Base-by-base conservation (phyloP, 92 coral and sea anemone genomes). In the Siderastrea siderea region DNA sequence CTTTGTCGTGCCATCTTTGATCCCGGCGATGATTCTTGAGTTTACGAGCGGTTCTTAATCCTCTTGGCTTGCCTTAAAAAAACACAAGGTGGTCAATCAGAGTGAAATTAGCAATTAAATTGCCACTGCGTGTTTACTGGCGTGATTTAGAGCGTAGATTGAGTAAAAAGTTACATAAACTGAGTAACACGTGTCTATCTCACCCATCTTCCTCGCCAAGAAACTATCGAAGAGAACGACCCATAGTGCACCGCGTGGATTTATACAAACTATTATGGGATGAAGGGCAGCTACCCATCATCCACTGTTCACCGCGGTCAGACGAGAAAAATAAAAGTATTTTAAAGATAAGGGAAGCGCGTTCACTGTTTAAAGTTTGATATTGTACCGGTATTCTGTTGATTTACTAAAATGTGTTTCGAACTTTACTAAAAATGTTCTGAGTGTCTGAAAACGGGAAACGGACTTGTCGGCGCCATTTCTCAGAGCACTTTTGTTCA, bases 1-100 rank as follows among this genome's bases (percentile, higher is more conserved):
- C 84, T 83, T 98, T 98, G 92, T 98, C 99, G 93, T 98, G 99
- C 99, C 99, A 98, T 87, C 93, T 94, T 83, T 98, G 99, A 62
- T 98, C 99, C 75, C 99, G 99, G 84, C 99, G 98, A 80, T 96
- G 99, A 75, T 90, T 93, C 84, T 94, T 94, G 73, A 98, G 88
- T 82, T 98, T 98, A 47, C 99, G 99, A 81, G 99, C 99, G 53
- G 99, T 96, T 88, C 99, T 93, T 83, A 98, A 95, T 88, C 99
- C 99, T 65, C 99, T 95, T 84, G 99, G 99, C 91, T 98, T 98
- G 67, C 99, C 99, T 98, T 68, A 8, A 46, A 72, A 57, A 52
- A 52, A 86, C 49, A n/a, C 43, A 55, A 62, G 65, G 49, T 49
- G 43, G 10, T 50, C 6, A 8, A 8, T 62, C n/a, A 64, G 62